Conservation (phyloP, 2,113 vertebrate genomes). For the Reinhardtius hippoglossoides region DNA sequence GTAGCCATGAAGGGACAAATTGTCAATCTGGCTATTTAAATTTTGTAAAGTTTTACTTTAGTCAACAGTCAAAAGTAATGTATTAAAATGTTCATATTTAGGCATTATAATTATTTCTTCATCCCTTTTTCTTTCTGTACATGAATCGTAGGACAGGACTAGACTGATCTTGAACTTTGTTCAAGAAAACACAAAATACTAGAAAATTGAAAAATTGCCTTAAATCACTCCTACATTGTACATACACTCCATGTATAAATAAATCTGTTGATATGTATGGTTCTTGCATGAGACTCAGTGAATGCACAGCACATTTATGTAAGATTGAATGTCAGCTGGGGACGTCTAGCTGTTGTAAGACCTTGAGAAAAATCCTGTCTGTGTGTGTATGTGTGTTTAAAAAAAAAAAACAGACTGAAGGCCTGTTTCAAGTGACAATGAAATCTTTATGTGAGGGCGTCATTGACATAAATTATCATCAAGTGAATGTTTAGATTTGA, state of each 20-base stretch:
- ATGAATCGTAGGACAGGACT: neutral
- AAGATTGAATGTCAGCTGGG: neutral
- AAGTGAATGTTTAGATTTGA: slow-evolving; percentile 47
- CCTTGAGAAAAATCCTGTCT: neutral
- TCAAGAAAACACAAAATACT: too few species aligned
- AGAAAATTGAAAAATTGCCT: neutral
- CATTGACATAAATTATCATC: slow-evolving; percentile 48
- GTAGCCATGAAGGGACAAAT: neutral
- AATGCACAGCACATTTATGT: neutral
- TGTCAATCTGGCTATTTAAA: too few species aligned
- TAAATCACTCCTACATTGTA: neutral
- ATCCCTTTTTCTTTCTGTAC: neutral
- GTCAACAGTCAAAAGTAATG: neutral
- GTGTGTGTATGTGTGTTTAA: neutral
- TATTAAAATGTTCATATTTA: neutral
- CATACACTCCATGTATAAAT: neutral
- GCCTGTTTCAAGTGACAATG: slow-evolving; percentile 26
- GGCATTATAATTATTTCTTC: neutral
- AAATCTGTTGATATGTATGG: neutral
- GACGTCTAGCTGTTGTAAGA: neutral
- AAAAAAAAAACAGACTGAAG: neutral
- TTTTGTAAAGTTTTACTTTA: neutral
- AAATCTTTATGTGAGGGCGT: slow-evolving; percentile 21
- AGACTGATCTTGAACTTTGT: neutral
- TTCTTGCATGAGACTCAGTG: neutral